Percentiles rank a stretch among this genome's conserved stretches.
phyloP scores from a whole-genome alignment of 2,888 invertebrate species.

The Hydropsyche betteni region DNA sequence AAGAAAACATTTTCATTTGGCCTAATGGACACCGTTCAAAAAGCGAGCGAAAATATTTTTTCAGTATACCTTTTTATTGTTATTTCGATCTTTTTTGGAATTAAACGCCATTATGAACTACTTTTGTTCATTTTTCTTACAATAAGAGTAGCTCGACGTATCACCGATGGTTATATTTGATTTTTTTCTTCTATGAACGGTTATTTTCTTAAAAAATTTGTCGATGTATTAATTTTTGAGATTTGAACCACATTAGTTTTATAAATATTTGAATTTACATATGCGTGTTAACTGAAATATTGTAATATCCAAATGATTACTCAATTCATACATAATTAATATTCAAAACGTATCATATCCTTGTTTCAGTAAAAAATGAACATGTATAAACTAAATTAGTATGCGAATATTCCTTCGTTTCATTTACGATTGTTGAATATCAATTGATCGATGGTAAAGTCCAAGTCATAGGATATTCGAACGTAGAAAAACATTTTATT shows the following conservation, averaged over 20 bases:
- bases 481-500: neutral
- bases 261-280: neutral
- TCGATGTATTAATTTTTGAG: no score
- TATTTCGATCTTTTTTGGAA: neutral
- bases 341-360: conserved; percentile 15
- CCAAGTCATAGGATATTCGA: no score
- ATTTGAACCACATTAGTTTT: no score
- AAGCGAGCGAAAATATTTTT: conserved; percentile 21
- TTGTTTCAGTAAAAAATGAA: conserved; percentile 26
- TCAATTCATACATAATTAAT: neutral
- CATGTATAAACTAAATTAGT: neutral
- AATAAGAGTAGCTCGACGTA: neutral
- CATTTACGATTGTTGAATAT: conserved; percentile 23
- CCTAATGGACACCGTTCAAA: conserved; percentile 6
- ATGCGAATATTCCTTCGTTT: conserved; percentile 14
- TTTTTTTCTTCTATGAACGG: neutral
- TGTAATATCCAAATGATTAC: neutral
- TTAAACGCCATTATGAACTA: neutral
- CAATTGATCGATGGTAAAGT: neutral
- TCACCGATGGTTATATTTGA: neutral
- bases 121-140: conserved; percentile 14
- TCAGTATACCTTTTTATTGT: neutral
- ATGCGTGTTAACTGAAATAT: neutral
- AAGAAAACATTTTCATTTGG: conserved; percentile 1
- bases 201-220: neutral